These are phyloP conservation scores for Ursus arctos DNA, from an alignment of 2,113 vertebrate genomes.

Conservation along the genomic window DNA sequence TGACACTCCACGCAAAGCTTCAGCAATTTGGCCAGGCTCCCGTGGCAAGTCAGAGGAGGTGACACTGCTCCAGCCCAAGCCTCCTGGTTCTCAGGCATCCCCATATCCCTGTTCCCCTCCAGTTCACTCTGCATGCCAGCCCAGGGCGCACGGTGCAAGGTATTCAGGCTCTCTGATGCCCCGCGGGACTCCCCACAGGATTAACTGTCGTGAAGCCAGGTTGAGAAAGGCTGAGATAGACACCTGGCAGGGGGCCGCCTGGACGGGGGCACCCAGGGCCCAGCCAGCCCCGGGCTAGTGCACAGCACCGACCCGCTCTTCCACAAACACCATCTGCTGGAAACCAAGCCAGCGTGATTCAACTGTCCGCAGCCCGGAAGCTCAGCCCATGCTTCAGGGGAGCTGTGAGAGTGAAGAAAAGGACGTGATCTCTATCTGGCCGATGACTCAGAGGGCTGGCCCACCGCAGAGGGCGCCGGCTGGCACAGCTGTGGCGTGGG, in stretches of 20 bases:
- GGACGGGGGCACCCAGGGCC: rapidly evolving
- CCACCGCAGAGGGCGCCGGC: rapidly evolving
- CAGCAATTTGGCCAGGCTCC: not conserved
- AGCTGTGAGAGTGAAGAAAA: not conserved
- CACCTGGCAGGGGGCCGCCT: not conserved
- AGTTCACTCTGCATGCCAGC: not conserved
- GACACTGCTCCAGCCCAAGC: not conserved
- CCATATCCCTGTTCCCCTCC: not conserved
- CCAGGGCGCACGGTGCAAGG: not conserved
- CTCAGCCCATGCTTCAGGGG: not conserved
- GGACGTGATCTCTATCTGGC: not conserved
- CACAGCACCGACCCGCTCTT: rapidly evolving
- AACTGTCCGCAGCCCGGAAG: too few relatives aligned
- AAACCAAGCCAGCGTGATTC: not conserved
- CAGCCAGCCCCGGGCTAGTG: rapidly evolving
- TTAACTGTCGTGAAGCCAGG: not conserved
- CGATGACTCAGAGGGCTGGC: not conserved
- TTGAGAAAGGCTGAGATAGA: not conserved
- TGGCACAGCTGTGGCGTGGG: not conserved
- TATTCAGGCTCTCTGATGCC: not conserved
- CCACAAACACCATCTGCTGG: not conserved
- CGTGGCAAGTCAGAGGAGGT: too few relatives aligned
- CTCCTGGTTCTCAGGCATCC: not conserved
- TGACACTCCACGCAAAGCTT: not conserved
- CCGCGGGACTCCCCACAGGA: not conserved